A percentile compares a stretch with the other conserved stretches of the same genome.
Evolutionary conservation across 1,140 invertebrate genomes (phyloP).

Genomic region (Pseudoatta argentina): DNA sequence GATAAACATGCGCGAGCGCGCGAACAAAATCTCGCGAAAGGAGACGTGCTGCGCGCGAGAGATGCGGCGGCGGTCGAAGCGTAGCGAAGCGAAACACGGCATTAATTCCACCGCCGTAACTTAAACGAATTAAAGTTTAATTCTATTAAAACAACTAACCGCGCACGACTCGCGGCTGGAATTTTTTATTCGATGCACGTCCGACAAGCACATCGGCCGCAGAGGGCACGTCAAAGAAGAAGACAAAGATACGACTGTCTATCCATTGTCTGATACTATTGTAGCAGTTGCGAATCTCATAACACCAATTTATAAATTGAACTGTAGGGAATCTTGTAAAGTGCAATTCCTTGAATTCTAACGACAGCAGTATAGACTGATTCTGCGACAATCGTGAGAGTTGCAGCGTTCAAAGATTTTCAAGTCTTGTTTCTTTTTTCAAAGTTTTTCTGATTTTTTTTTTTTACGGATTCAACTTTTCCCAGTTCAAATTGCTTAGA

Average conservation of each 20-base stretch:
- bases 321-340: conserved; percentile 24
- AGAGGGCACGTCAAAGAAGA: conserved; percentile 4
- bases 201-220: background rate
- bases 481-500: conserved; percentile 7
- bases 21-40: conserved; percentile 40
- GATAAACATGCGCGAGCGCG: conserved; percentile 52
- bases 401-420: background rate
- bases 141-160: conserved; percentile 61
- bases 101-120: conserved; percentile 51
- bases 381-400: conserved; percentile 7
- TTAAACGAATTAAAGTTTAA: conserved; percentile 62
- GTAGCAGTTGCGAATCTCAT: conserved; percentile 35
- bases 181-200: conserved; percentile 53
- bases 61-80: conserved; percentile 9
- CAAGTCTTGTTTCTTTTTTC: background rate
- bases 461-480: conserved; percentile 3
- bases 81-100: conserved; percentile 39
- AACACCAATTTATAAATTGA: conserved; percentile 52
- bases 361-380: background rate
- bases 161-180: conserved; percentile 49
- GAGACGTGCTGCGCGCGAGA: conserved; percentile 18
- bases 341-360: conserved; percentile 29
- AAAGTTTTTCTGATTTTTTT: background rate
- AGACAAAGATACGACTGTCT: conserved; percentile 25
- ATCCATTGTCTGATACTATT: background rate